Percentiles rank a stretch among this genome's conserved stretches.
phyloP scores from a whole-genome alignment of 2,888 invertebrate species.

The Frankliniella fusca region DNA sequence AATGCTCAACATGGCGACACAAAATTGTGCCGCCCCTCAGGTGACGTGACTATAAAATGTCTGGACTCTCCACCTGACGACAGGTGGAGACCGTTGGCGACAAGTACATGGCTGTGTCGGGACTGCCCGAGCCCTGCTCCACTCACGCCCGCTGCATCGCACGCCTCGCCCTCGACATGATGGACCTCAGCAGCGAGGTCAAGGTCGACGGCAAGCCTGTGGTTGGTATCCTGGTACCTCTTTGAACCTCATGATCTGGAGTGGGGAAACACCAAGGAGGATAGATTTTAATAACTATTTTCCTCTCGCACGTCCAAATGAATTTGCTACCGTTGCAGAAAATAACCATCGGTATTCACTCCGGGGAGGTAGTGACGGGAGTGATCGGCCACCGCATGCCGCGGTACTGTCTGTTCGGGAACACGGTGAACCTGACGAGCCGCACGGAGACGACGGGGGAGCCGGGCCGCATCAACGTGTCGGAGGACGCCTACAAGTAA shows the following conservation, averaged over 20 bases:
- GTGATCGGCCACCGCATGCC: slow-evolving; percentile 94
- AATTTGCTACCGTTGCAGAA: slow-evolving; percentile 54
- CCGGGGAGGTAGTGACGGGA: slow-evolving; percentile 90
- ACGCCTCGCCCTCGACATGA: slow-evolving; percentile 86
- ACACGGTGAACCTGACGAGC: slow-evolving; percentile 90
- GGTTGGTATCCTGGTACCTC: slow-evolving; percentile 54
- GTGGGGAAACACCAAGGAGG: no score
- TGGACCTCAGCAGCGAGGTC: slow-evolving; percentile 85
- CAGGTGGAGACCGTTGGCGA: slow-evolving; percentile 97
- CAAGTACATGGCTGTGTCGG: slow-evolving; percentile 97
- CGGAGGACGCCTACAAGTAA: slow-evolving; percentile 86
- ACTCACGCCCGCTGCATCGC: slow-evolving; percentile 90
- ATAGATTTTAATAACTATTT: neutral
- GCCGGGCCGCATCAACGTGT: slow-evolving; percentile 84
- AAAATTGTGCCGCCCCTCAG: no score
- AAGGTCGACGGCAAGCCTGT: slow-evolving; percentile 82
- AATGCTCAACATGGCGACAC: no score
- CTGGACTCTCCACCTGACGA: neutral
- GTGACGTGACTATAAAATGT: neutral
- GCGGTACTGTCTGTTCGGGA: slow-evolving; percentile 87
- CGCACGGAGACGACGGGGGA: slow-evolving; percentile 89
- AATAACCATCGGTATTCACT: slow-evolving; percentile 91
- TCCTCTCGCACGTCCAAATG: no score
- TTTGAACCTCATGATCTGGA: no score
- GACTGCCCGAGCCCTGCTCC: slow-evolving; percentile 84